These are phyloP conservation scores for Muntiacus muntjak DNA, from an alignment of 2,113 vertebrate genomes.

Conservation along the genomic window DNA sequence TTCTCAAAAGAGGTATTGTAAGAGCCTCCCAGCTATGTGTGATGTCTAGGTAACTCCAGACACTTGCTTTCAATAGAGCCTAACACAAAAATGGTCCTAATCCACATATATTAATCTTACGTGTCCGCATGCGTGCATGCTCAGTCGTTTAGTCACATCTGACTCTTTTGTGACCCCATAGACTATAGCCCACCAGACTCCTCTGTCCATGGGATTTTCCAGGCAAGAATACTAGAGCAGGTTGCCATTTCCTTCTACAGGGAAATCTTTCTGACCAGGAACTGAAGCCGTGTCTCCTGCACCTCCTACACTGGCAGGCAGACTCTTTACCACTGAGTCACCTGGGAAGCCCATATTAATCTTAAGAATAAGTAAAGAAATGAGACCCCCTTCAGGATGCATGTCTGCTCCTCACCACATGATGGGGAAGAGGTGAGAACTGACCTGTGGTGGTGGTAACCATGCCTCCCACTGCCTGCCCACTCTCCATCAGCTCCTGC, in stretches of 20 bases:
- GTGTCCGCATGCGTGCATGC: accelerated
- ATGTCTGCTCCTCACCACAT: not conserved
- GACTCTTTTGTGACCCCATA: not conserved
- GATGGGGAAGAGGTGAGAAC: not conserved
- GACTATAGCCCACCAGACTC: not conserved
- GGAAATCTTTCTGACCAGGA: not conserved
- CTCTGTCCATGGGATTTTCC: not conserved
- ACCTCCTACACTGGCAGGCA: not conserved
- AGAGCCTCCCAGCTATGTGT: not conserved
- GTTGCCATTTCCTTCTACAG: not conserved
- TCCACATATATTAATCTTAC: not conserved
- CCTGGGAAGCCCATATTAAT: not conserved
- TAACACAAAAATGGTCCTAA: constrained; percentile 15
- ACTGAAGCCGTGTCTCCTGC: not conserved
- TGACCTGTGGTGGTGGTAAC: constrained; percentile 98
- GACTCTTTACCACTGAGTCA: not conserved
- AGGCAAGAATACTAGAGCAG: not conserved
- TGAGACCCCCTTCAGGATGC: not conserved
- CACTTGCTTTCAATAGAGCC: not conserved
- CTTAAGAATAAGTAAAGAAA: constrained; percentile 15
- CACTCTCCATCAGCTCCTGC: constrained; percentile 97
- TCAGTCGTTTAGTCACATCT: not conserved
- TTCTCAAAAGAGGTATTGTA: not conserved
- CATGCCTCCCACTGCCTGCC: constrained; percentile 98
- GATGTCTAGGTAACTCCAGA: constrained; percentile 8